Base-by-base conservation (phyloP, 2,113 vertebrate species). In the Chionomys nivalis region DNA sequence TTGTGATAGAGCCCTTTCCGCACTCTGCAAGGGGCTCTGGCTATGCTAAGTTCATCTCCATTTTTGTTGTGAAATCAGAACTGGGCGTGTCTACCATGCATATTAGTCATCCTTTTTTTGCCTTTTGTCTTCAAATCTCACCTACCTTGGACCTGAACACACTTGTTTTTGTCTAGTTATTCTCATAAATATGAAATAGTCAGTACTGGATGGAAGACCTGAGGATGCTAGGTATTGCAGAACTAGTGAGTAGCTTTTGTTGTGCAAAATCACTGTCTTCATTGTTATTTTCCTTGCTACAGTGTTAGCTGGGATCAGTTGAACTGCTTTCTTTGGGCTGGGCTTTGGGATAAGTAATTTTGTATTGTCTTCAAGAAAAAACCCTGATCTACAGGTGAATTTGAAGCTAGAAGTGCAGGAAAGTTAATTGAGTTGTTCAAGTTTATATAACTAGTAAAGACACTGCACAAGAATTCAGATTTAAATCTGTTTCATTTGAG, bases 401-500 rank as follows among this genome's bases (percentile, higher is more conserved):
- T 75, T 90, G 68, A 89, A 92, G 81, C 68, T 66, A 76, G 87
- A 82, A 89, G 68, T 47, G 42, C 86, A 75, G 72, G 66, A 52
- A 75, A 66, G 44, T 91, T 42, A 96, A 86, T 11, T 42, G 91
- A 95, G 33, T 87, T 87, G 39, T 66, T 96, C 49, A 39, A 5
- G 33, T 86, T 89, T 92, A 23, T 58, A 3, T 89, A 93, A 47
- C 49, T 92, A 75, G 70, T 85, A 44, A 94, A 82, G 87, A 78
- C 31, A 26, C 82, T 92, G 9, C 10, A 47, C 2, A 58, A 52
- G 72, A 87, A 81, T 92, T 92, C 63, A 79, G n/a, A 72, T 65
- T 77, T 66, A 83, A 28, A 36, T 47, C 55, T 90, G 68, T 78
- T 47, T 76, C 14, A 21, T 76, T 65, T 90, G 88, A 89, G 63